A percentile compares a stretch with the other conserved stretches of the same genome.
Evolutionary conservation across 35 echinoderm and acorn worm species (phyloP).

Genomic region (Heliocidaris erythrogramma): DNA sequence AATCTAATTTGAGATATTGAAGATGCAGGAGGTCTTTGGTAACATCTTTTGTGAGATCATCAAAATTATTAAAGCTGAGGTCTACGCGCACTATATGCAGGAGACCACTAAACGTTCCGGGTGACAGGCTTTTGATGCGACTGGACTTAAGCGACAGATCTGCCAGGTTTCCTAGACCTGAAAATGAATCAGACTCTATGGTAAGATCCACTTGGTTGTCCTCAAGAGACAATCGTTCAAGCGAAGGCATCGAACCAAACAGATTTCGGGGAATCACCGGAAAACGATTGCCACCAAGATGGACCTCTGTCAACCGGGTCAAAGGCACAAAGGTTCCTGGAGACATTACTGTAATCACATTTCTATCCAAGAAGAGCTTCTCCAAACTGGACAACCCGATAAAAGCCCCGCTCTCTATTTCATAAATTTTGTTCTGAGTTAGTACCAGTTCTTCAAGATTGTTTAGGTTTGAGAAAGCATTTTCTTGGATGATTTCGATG

Average conservation of each 20-base stretch:
- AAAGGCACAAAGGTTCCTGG: not conserved
- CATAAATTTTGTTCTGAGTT: not conserved
- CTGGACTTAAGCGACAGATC: not conserved
- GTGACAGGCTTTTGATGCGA: not conserved
- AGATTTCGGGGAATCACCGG: not conserved
- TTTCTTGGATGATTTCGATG: not conserved
- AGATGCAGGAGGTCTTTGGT: not conserved
- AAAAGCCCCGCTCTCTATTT: not conserved
- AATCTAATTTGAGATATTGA: not conserved
- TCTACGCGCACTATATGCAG: not conserved
- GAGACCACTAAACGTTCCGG: not conserved
- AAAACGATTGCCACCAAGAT: conserved; percentile 11
- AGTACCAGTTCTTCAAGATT: not conserved
- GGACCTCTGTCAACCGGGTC: not conserved
- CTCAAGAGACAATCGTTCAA: not conserved
- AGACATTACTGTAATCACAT: not conserved
- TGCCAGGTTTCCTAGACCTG: not conserved
- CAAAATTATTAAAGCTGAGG: not conserved
- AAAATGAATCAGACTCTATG: not conserved
- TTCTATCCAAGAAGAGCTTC: not conserved
- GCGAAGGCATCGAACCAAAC: not conserved
- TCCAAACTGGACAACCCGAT: not conserved
- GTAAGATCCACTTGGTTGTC: not conserved
- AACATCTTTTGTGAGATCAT: not conserved
- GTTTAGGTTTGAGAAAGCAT: not conserved